These are phyloP conservation scores for Nixonia krombeini DNA, from an alignment of 1,140 invertebrate genomes.

Conservation along the genomic window DNA sequence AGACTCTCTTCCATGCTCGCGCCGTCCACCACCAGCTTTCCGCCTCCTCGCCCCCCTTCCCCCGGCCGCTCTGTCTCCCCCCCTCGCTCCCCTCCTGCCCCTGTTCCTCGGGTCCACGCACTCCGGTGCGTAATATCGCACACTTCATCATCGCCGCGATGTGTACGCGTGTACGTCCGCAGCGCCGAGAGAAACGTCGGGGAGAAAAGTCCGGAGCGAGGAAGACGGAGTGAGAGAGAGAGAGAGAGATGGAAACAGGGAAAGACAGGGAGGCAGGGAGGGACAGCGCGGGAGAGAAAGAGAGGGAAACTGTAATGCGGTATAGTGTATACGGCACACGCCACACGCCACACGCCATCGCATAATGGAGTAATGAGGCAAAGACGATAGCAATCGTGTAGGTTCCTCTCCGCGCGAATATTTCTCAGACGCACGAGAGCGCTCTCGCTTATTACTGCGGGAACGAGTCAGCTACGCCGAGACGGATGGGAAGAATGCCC, in stretches of 20 bases:
- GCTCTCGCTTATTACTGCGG: too few relatives aligned
- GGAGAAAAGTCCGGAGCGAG: neutral
- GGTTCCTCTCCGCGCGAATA: conserved; percentile 59
- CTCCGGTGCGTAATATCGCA: conserved; percentile 59
- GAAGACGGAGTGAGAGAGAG: conserved; percentile 11
- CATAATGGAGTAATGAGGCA: conserved; percentile 70
- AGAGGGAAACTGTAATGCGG: conserved; percentile 32
- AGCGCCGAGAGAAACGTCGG: conserved; percentile 27
- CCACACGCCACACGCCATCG: conserved; percentile 69
- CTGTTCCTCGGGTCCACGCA: conserved; percentile 42
- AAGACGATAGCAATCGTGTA: conserved; percentile 68
- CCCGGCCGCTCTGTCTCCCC: conserved; percentile 20
- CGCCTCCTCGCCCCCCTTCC: conserved; percentile 37
- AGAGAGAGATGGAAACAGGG: too few relatives aligned
- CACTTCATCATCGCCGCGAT: conserved; percentile 58
- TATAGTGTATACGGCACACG: conserved; percentile 62
- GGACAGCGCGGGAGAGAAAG: conserved; percentile 11
- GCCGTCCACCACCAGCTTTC: conserved; percentile 8
- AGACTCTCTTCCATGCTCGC: conserved; percentile 51
- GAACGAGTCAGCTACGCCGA: too few relatives aligned
- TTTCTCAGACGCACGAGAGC: conserved; percentile 46
- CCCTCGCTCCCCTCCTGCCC: conserved; percentile 15
- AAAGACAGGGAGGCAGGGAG: neutral
- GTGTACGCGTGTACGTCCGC: conserved; percentile 45
- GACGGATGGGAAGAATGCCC: too few relatives aligned